Percentiles rank a stretch among this genome's conserved stretches.
Conservation (phyloP, 1,140 invertebrate species). For the Holcopasites calliopsidis region DNA sequence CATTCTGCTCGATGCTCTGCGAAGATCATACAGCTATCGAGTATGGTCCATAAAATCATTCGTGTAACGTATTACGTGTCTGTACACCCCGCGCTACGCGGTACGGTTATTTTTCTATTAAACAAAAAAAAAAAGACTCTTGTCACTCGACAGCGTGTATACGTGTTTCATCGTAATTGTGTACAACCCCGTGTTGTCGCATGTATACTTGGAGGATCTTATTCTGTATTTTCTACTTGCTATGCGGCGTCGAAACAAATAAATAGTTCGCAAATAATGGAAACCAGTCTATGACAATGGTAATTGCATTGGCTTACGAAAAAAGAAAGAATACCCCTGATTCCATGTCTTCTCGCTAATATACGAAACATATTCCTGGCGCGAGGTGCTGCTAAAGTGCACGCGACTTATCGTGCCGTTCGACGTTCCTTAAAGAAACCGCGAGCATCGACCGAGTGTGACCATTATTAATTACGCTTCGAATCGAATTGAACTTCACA, state of each 20-base stretch:
- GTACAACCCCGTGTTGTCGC: not conserved
- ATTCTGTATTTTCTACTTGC: slow-evolving; percentile 37
- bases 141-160: not conserved
- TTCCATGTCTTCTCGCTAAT: no score
- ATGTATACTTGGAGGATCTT: slow-evolving; percentile 16
- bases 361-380: no score
- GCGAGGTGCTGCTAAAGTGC: no score
- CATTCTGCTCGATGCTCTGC: slow-evolving; percentile 5
- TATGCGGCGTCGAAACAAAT: slow-evolving; percentile 35
- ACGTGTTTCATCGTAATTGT: not conserved
- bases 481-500: not conserved
- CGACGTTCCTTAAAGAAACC: not conserved
- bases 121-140: not conserved
- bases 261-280: slow-evolving; percentile 33
- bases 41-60: not conserved
- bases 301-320: not conserved
- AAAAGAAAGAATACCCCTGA: no score
- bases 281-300: not conserved
- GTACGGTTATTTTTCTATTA: not conserved
- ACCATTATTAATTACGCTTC: not conserved
- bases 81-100: not conserved
- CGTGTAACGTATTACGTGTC: not conserved
- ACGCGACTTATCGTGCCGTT: no score
- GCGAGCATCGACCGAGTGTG: not conserved
- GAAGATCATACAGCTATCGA: not conserved